Conservation (phyloP, 2,888 invertebrate species). For the Pecten maximus region DNA sequence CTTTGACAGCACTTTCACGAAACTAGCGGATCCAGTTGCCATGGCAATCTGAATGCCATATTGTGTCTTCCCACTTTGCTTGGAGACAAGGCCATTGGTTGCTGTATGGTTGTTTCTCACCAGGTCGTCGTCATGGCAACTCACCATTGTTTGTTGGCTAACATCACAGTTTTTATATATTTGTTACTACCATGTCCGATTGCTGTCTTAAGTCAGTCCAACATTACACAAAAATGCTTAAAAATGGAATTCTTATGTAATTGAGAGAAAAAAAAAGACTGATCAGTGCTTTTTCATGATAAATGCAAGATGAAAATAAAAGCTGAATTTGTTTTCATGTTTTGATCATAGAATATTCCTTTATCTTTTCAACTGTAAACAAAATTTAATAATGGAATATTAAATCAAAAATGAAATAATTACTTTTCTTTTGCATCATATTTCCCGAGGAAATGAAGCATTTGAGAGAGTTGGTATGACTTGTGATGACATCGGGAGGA, state of each 20-base stretch:
- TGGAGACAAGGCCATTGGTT: conserved; percentile 31
- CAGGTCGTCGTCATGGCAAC: conserved; percentile 27
- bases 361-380: no score
- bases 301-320: no score
- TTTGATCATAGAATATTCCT: no score
- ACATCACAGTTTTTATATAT: conserved; percentile 10
- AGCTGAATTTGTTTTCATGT: no score
- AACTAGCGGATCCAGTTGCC: conserved; percentile 35
- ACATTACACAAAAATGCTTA: neutral
- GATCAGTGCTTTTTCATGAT: no score
- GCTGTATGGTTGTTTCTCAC: conserved; percentile 23
- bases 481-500: neutral
- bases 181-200: neutral
- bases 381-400: no score
- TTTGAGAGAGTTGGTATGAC: neutral
- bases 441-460: no score
- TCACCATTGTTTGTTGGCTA: conserved; percentile 34
- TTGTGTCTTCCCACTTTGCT: conserved; percentile 8
- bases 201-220: neutral
- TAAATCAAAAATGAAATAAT: no score
- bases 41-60: conserved; percentile 26
- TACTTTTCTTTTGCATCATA: no score
- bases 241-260: no score
- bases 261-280: no score
- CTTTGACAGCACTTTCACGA: conserved; percentile 24